Base-by-base conservation (phyloP, 2,797 vertebrate genomes). In the Ceyx erithaca region DNA sequence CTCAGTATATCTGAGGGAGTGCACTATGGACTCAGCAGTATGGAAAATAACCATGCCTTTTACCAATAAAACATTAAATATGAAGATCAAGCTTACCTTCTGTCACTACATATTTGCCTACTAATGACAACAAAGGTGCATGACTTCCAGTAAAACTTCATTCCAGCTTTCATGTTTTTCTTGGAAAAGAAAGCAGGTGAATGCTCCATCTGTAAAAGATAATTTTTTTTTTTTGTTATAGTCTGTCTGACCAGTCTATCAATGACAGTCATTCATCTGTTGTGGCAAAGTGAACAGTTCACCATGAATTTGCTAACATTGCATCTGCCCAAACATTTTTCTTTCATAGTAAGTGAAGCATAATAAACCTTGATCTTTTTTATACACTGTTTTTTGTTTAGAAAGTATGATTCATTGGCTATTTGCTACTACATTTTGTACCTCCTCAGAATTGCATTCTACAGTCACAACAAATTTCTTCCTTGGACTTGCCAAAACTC, bases 321-420 rank as follows among this genome's bases (percentile, higher is more conserved):
- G 80, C 91, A 92, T 82, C 78, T 86, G 68, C 69, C 4, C 7
- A 51, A 78, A 82, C 75, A 66, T 90, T 93, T 90, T 91, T 78
- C 64, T 90, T 80, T 68, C 49, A 70, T 62, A 73, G 52, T 52
- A 87, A 85, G 71, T 64, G 83, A 92, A 25, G 67, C 33, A 68
- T 91, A 96, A 92, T 86, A 95, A 96, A 95, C 83, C 79, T 95
- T 94, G 83, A 95, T 93, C 86, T 90, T 87, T 92, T 86, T 58
- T 82, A 40, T 71, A 25, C 1, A 1, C 49, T 55, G 21, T 1
- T 51, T 88, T 93, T 87, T 73, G 75, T 85, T 92, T 90, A 76
- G 73, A 61, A 80, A 82, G 26, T 55, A 48, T 87, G 85, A 94
- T 85, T 88, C 90, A 89, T 71, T 80, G 54, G 37, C 48, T 88